Evolutionary conservation across 2,888 invertebrate genomes (phyloP), one percentile per base, ranked within the genome.

Genomic region (Flexamia atlantica): DNA sequence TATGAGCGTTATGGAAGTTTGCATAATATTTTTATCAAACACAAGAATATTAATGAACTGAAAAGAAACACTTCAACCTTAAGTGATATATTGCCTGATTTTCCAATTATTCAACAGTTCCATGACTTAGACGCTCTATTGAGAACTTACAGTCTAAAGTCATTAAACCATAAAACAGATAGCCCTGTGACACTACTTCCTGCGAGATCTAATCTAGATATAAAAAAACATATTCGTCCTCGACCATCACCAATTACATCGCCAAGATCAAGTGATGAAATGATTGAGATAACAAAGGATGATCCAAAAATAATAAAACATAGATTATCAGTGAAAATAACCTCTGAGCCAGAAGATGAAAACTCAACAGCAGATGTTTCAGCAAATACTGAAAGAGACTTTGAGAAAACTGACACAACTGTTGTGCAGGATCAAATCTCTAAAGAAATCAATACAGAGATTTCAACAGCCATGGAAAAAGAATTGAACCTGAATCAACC

Each of bases 181-280:
- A 30, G 64, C 94, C 92, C 87, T 23, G 93, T 93, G 0, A 96
- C 96, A 0, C 89, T 96, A 60, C 90, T 95, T 83, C 96, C 96
- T 0, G 95, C 94, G 0, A 94, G 95, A 88, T 96, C 96, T 0
- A 96, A 96, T 90, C 93, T 95, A 0, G 96, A 95, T 0, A 92
- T 96, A 5, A 94, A 94, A 84, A 91, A 95, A 85, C 95, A 95
- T 0, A 90, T 95, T 68, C 84, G 87, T 81, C 87, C 87, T 17
- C 84, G 87, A 40, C 87, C 87, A 36, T 70, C 28, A 36, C 83
- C 28, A 30, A 83, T 7, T 7, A 20, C 72, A 40, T 23, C 57
- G 7, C 23, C 50, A 4, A 25, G 25, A 7, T 5, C 25, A 1
- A 25, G 23, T 57, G 57, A 57, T 23, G 25, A 25, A 20, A 2